A percentile compares a stretch with the other conserved stretches of the same genome.
Evolutionary conservation across 1,140 invertebrate genomes (phyloP).

Genomic region (Lepidurus arcticus): DNA sequence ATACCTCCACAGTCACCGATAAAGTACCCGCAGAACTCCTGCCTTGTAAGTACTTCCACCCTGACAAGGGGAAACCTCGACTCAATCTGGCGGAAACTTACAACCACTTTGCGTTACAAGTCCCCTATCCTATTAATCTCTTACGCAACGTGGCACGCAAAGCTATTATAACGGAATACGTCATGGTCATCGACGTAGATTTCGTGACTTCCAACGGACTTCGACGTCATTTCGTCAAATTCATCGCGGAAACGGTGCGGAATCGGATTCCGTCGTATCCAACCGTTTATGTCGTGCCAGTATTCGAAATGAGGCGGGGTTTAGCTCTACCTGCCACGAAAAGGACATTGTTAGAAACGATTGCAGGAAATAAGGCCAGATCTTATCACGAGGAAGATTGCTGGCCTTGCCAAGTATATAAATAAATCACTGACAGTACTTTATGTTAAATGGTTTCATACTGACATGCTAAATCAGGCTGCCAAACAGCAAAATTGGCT

Average conservation of each 20-base stretch:
- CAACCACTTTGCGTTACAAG: constrained; percentile 36
- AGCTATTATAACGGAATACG: constrained; percentile 38
- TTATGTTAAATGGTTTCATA: no score
- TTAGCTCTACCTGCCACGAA: constrained; percentile 33
- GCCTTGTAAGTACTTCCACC: background rate
- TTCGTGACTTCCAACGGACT: constrained; percentile 37
- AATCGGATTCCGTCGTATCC: background rate
- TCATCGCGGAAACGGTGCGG: background rate
- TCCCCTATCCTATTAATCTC: constrained; percentile 41
- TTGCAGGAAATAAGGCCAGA: constrained; percentile 27
- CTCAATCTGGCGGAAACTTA: background rate
- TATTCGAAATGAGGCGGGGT: background rate
- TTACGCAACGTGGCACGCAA: constrained; percentile 40
- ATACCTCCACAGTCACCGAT: background rate
- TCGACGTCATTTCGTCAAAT: constrained; percentile 26
- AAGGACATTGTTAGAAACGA: background rate
- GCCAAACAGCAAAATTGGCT: background rate
- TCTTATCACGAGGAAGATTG: constrained; percentile 21
- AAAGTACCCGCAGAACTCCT: background rate
- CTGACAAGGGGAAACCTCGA: background rate
- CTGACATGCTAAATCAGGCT: background rate
- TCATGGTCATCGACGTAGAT: constrained; percentile 40
- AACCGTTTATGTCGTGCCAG: background rate
- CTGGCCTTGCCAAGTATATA: background rate
- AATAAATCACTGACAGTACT: background rate